phyloP scores from a whole-genome alignment of 2,888 invertebrate genomes.

The Spialia ferax region DNA sequence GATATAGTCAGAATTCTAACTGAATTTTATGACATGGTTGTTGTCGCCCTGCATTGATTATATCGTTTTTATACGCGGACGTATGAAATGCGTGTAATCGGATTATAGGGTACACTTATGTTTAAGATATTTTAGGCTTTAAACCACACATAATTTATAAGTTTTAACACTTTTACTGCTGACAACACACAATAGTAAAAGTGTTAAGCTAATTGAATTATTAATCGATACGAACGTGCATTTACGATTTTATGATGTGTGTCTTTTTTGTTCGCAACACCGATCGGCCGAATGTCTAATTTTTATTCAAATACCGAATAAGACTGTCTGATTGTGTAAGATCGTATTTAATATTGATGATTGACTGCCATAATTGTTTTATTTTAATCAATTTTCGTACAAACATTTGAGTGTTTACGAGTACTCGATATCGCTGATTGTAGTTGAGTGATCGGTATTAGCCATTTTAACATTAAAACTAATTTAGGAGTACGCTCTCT shows the following conservation, averaged over 20 bases:
- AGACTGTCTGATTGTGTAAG: constrained; percentile 78
- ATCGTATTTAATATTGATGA: constrained; percentile 67
- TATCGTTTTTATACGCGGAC: constrained; percentile 69
- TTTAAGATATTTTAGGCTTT: constrained; percentile 76
- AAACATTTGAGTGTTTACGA: constrained; percentile 38
- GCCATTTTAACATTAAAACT: constrained; percentile 38
- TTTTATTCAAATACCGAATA: constrained; percentile 70
- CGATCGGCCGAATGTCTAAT: constrained; percentile 56
- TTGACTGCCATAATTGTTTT: constrained; percentile 73
- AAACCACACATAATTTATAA: constrained; percentile 63
- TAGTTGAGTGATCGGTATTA: constrained; percentile 40
- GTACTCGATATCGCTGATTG: constrained; percentile 37
- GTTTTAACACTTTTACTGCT: too few relatives aligned
- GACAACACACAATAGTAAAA: too few relatives aligned
- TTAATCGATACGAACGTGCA: constrained; percentile 63
- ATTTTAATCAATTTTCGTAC: constrained; percentile 42
- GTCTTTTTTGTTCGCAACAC: constrained; percentile 56
- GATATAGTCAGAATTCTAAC: constrained; percentile 32
- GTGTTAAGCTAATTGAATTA: constrained; percentile 62
- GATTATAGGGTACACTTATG: constrained; percentile 74
- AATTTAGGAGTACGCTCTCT: constrained; percentile 26
- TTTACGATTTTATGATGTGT: constrained; percentile 62
- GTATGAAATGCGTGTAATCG: constrained; percentile 77
- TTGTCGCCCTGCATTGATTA: constrained; percentile 72
- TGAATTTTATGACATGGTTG: constrained; percentile 33